Evolutionary conservation across 1,140 invertebrate genomes (phyloP).

Genomic region (Halesus radiatus): DNA sequence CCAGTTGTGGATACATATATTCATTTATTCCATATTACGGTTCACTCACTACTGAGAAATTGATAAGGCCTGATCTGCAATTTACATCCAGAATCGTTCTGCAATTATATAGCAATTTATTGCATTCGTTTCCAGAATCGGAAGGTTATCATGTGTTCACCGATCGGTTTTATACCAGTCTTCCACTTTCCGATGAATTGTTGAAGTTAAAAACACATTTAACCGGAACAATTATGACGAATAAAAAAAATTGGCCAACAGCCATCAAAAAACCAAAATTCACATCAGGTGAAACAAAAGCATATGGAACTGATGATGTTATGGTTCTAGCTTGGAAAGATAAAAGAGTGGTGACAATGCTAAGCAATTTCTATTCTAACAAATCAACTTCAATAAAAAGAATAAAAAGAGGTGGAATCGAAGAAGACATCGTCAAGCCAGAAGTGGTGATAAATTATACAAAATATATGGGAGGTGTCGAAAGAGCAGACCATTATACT

Average conservation of each 20-base stretch:
- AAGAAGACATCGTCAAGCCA: conserved; percentile 52
- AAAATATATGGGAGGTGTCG: conserved; percentile 59
- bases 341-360: conserved; percentile 33
- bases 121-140: conserved; percentile 36
- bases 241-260: conserved; percentile 38
- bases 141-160: conserved; percentile 48
- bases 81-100: conserved; percentile 43
- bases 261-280: conserved; percentile 45
- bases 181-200: conserved; percentile 42
- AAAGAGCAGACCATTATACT: conserved; percentile 58
- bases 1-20: conserved; percentile 54
- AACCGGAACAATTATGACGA: conserved; percentile 42
- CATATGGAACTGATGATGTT: conserved; percentile 22
- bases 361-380: conserved; percentile 18
- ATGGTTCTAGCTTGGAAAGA: conserved; percentile 43
- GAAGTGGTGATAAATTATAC: conserved; percentile 57
- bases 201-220: conserved; percentile 32
- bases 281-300: conserved; percentile 21
- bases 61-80: conserved; percentile 33
- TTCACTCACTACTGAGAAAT: conserved; percentile 38
- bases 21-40: conserved; percentile 59
- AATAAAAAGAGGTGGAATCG: conserved; percentile 13
- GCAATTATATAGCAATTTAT: conserved; percentile 43
- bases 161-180: conserved; percentile 46
- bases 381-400: conserved; percentile 21